Percentiles rank a stretch among this genome's conserved stretches.
These are phyloP conservation scores for Phocides pigmalion DNA, from an alignment of 1,140 invertebrate species.

Conservation along the genomic window DNA sequence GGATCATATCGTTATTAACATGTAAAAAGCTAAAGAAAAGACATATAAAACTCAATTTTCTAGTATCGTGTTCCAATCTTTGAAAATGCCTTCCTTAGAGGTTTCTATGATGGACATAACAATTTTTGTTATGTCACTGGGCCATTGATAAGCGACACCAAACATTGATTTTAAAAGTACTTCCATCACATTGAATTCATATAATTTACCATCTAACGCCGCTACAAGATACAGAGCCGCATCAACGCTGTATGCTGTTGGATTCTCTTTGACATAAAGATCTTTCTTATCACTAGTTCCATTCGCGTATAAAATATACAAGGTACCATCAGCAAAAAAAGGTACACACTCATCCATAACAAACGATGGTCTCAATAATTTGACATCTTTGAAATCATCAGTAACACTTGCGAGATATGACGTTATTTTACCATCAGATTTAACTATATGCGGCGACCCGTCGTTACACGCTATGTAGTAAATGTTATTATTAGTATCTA, in stretches of 20 bases:
- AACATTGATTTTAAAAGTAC: constrained; percentile 62
- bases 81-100: constrained; percentile 39
- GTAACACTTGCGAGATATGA: constrained; percentile 44
- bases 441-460: constrained; percentile 50
- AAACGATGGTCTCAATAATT: constrained; percentile 61
- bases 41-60: constrained; percentile 9
- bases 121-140: constrained; percentile 58
- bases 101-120: constrained; percentile 60
- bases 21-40: constrained; percentile 7
- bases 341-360: constrained; percentile 65
- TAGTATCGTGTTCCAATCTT: constrained; percentile 33
- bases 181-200: constrained; percentile 72
- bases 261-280: constrained; percentile 52
- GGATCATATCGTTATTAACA: too few species aligned
- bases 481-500: constrained; percentile 69
- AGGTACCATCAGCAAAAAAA: constrained; percentile 57
- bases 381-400: constrained; percentile 55
- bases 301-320: constrained; percentile 63
- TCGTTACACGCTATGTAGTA: constrained; percentile 64
- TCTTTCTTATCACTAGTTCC: constrained; percentile 64
- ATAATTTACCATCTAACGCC: constrained; percentile 64
- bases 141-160: constrained; percentile 48
- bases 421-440: constrained; percentile 46
- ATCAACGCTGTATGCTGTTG: constrained; percentile 64
- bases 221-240: constrained; percentile 63